Evolutionary conservation across 2,113 vertebrate genomes (phyloP).

Genomic region (Taurulus bubalis): DNA sequence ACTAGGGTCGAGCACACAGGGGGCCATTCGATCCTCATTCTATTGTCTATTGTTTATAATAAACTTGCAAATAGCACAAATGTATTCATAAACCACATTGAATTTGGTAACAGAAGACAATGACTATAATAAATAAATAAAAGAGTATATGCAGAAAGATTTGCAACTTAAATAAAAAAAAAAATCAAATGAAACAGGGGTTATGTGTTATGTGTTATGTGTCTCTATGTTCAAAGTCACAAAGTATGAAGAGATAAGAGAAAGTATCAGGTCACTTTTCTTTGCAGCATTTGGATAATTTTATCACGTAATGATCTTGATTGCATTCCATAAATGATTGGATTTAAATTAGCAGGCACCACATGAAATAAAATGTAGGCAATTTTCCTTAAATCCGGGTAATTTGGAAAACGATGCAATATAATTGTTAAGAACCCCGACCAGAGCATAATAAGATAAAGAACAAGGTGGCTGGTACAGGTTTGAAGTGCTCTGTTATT

Average conservation of each 20-base stretch:
- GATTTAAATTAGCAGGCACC: constrained; percentile 74
- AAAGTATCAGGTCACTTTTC: constrained; percentile 38
- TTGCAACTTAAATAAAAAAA: not conserved
- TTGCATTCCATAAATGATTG: constrained; percentile 73
- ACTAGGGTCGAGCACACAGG: not conserved
- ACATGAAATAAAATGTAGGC: constrained; percentile 70
- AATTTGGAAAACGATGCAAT: constrained; percentile 70
- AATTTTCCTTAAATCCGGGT: constrained; percentile 70
- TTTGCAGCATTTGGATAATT: constrained; percentile 56
- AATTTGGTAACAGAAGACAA: not conserved
- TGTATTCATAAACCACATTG: not conserved
- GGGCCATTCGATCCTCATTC: not conserved
- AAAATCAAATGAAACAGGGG: not conserved
- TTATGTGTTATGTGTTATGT: not conserved
- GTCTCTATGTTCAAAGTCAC: not conserved
- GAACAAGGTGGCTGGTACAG: constrained; percentile 72
- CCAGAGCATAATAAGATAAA: constrained; percentile 74
- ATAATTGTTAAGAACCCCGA: constrained; percentile 70
- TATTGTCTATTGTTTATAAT: not conserved
- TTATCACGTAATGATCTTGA: constrained; percentile 58
- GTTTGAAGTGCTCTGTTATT: constrained; percentile 72
- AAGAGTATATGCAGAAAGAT: not conserved
- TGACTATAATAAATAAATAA: not conserved
- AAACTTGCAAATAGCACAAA: not conserved
- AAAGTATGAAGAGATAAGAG: not conserved